phyloP scores from a whole-genome alignment of 2,113 vertebrate species.

The Falco punctatus region DNA sequence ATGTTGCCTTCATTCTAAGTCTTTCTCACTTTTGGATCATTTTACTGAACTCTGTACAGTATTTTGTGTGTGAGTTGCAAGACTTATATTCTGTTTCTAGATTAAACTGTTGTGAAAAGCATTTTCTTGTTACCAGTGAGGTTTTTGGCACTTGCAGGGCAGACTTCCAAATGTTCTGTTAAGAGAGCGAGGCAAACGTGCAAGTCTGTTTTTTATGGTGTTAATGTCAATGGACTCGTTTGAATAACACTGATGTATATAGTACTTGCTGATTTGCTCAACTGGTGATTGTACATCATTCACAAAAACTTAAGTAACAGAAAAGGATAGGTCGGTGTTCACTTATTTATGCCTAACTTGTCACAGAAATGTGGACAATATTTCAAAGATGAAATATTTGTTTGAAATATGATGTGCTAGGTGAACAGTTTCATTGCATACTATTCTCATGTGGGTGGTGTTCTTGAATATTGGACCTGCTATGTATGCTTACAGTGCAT shows the following conservation, averaged over 20 bases:
- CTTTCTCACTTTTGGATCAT: not conserved
- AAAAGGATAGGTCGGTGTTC: conserved; percentile 19
- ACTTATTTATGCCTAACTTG: not conserved
- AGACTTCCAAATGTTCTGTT: conserved; percentile 3
- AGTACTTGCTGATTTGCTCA: conserved; percentile 19
- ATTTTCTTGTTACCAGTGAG: conserved; percentile 2
- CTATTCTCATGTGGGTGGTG: not conserved
- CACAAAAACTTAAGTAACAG: not conserved
- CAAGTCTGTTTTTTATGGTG: not conserved
- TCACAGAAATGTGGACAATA: not conserved
- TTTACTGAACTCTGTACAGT: not conserved
- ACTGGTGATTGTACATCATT: conserved; percentile 19
- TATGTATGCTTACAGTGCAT: not conserved
- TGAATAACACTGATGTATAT: conserved; percentile 32
- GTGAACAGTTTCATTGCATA: not conserved
- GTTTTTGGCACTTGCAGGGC: conserved; percentile 6
- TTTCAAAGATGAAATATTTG: not conserved
- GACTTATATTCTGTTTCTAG: conserved; percentile 19
- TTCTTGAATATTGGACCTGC: not conserved
- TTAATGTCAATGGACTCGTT: not conserved
- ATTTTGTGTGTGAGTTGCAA: conserved; percentile 28
- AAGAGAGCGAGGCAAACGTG: not conserved
- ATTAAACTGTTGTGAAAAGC: conserved; percentile 7
- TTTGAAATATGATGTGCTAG: not conserved
- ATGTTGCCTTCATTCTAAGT: conserved; percentile 33